Percentiles rank a stretch among this genome's conserved stretches.
These are phyloP conservation scores for Crotalus viridis DNA, from an alignment of 2,113 vertebrate genomes.

Conservation along the genomic window DNA sequence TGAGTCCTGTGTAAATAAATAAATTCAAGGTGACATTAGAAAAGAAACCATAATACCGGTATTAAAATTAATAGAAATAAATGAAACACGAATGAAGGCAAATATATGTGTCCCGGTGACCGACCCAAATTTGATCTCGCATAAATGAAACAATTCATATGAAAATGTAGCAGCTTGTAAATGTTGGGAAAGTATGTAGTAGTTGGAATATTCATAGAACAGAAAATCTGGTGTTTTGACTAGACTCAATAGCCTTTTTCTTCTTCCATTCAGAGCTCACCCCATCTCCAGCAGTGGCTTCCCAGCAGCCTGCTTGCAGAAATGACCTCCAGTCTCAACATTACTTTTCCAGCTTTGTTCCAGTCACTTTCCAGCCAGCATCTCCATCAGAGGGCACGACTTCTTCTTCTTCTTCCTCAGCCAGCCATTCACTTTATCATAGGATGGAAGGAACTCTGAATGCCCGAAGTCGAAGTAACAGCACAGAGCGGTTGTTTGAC, in stretches of 20 bases:
- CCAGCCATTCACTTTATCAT: conserved; percentile 59
- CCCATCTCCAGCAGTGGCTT: conserved; percentile 59
- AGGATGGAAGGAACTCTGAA: conserved; percentile 63
- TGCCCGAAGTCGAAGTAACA: conserved; percentile 83
- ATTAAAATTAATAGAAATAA: neutral
- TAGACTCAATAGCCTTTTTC: neutral
- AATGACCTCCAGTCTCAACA: conserved; percentile 75
- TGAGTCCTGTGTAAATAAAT: neutral
- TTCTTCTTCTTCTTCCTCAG: conserved; percentile 56
- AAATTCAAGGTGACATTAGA: neutral
- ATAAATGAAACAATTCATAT: neutral
- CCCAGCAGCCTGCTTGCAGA: conserved; percentile 75
- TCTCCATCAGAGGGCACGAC: conserved; percentile 57
- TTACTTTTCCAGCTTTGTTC: conserved; percentile 77
- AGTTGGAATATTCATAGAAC: neutral
- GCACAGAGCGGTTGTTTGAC: conserved; percentile 85
- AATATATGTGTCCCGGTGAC: too few species aligned
- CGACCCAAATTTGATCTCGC: too few species aligned
- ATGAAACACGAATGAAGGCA: neutral
- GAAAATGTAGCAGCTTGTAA: neutral
- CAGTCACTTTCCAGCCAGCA: conserved; percentile 39
- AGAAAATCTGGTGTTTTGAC: neutral
- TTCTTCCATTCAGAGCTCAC: conserved; percentile 67
- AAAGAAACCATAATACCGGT: neutral
- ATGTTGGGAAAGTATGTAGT: neutral